Conservation (phyloP, 2,888 invertebrate species). For the Willowsia nigromaculata region DNA sequence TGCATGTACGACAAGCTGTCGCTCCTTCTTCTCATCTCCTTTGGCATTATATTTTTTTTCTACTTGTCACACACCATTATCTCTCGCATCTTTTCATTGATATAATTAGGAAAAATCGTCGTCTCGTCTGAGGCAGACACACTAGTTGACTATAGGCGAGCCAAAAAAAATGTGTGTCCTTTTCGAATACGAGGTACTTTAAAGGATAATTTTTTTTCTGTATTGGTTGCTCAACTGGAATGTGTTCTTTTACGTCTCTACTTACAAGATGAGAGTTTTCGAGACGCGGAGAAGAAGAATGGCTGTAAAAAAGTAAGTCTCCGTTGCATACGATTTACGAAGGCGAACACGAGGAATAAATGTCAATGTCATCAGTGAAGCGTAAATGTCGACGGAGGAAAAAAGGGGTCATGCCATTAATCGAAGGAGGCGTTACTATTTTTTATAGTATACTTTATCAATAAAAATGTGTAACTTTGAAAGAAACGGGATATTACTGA, state of each 20-base stretch:
- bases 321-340: not conserved
- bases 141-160: not conserved
- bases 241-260: not conserved
- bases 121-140: not conserved
- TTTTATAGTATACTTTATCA: too few relatives aligned
- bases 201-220: not conserved
- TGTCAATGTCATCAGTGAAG: slow-evolving; percentile 35
- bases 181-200: too few relatives aligned
- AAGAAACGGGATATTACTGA: too few relatives aligned
- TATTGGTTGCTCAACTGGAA: not conserved
- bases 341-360: not conserved
- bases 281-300: too few relatives aligned
- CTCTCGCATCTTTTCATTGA: not conserved
- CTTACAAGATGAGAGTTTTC: not conserved
- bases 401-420: slow-evolving; percentile 8
- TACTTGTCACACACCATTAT: not conserved
- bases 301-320: not conserved
- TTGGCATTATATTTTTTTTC: not conserved
- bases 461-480: too few relatives aligned
- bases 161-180: too few relatives aligned
- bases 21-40: not conserved
- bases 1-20: slow-evolving; percentile 11
- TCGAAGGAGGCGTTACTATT: not conserved
- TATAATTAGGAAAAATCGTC: slow-evolving; percentile 9
- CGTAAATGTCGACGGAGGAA: slow-evolving; percentile 12